Conservation (phyloP, 2,113 vertebrate genomes). For the Osmerus eperlanus region DNA sequence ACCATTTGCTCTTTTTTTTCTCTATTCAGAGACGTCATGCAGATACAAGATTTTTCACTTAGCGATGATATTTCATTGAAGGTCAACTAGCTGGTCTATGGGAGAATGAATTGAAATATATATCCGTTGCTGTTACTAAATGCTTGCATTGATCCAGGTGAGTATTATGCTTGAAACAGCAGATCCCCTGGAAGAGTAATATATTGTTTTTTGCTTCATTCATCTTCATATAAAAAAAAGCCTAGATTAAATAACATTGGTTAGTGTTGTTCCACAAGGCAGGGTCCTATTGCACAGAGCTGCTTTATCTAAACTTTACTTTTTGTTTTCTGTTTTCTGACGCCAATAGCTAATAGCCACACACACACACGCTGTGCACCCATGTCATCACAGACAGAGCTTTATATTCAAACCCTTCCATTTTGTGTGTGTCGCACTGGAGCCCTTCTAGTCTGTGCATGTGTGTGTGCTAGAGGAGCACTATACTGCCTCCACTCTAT, state of each 20-base stretch:
- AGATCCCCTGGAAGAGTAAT: background rate
- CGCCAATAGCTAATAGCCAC: too few relatives aligned
- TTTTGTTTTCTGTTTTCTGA: too few relatives aligned
- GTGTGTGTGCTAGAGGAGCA: too few relatives aligned
- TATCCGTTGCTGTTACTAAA: slow-evolving; percentile 4
- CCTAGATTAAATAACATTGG: background rate
- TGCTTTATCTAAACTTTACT: too few relatives aligned
- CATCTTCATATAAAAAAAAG: background rate
- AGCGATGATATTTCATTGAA: slow-evolving; percentile 16
- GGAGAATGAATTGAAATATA: slow-evolving; percentile 16
- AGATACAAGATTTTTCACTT: background rate
- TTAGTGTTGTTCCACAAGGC: background rate
- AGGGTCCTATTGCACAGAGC: background rate
- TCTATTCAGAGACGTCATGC: background rate
- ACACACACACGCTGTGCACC: too few relatives aligned
- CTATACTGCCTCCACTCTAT: too few relatives aligned
- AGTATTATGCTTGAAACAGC: background rate
- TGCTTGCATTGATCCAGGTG: slow-evolving; percentile 13
- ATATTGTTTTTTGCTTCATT: background rate
- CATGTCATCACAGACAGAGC: too few relatives aligned
- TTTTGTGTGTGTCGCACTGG: too few relatives aligned
- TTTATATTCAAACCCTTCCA: too few relatives aligned
- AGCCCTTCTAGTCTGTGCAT: too few relatives aligned
- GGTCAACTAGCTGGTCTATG: slow-evolving; percentile 13
- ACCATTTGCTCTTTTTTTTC: background rate